Evolutionary conservation across 1,140 invertebrate species (phyloP).

Genomic region (Anadara kagoshimensis): DNA sequence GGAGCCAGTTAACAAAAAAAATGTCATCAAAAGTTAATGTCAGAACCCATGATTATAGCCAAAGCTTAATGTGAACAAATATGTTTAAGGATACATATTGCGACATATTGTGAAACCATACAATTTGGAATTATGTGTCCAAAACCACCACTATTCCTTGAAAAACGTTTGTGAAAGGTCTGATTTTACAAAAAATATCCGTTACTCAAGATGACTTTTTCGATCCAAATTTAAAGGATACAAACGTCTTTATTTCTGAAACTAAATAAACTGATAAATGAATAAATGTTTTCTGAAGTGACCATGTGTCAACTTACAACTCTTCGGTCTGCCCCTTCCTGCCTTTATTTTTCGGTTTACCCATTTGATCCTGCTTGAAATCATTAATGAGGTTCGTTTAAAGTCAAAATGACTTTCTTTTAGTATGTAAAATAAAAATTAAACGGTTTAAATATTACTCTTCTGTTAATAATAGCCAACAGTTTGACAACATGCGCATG

Average conservation of each 20-base stretch:
- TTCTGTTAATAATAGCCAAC: no score
- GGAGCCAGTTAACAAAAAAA: not conserved
- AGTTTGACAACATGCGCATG: no score
- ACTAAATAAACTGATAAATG: no score
- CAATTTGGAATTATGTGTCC: not conserved
- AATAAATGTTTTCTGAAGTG: not conserved
- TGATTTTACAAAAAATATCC: not conserved
- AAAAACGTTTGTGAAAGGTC: not conserved
- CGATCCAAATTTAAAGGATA: no score
- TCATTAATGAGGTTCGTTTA: no score
- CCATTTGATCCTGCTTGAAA: constrained; percentile 22
- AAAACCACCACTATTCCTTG: not conserved
- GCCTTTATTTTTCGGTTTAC: constrained; percentile 52
- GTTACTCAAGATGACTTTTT: not conserved
- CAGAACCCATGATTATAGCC: not conserved
- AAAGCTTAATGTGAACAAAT: not conserved
- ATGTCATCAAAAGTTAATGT: not conserved
- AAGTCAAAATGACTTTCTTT: no score
- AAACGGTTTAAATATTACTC: no score
- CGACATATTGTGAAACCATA: not conserved
- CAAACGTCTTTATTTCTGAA: no score
- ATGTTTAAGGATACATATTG: not conserved
- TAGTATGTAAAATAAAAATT: no score
- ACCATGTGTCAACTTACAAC: constrained; percentile 38
- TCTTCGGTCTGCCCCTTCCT: constrained; percentile 48